Conservation (phyloP, 2,113 vertebrate species). For the Ophiodon elongatus region DNA sequence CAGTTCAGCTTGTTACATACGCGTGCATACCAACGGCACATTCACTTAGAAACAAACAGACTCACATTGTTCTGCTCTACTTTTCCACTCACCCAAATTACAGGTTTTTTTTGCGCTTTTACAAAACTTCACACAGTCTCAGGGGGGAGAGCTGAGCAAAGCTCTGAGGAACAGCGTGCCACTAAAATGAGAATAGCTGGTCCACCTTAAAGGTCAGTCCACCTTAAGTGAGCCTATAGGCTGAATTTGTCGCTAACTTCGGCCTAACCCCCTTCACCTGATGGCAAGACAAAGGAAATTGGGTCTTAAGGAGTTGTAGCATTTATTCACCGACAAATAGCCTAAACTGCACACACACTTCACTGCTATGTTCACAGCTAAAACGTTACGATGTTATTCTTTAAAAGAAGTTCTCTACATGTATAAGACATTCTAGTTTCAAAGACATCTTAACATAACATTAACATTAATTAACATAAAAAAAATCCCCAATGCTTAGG, state of each 20-base stretch:
- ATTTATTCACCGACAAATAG: too few species aligned
- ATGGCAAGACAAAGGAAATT: too few species aligned
- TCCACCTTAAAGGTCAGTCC: not conserved
- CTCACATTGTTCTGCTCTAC: slow-evolving; percentile 1
- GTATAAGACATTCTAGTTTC: too few species aligned
- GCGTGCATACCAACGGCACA: not conserved
- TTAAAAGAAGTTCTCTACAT: too few species aligned
- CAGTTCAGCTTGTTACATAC: slow-evolving; percentile 29
- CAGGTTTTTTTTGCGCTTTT: not conserved
- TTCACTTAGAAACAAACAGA: slow-evolving; percentile 4
- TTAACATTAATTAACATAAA: too few species aligned
- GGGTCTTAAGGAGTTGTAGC: too few species aligned
- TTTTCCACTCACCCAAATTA: not conserved
- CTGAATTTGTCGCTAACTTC: not conserved
- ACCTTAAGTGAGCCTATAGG: not conserved
- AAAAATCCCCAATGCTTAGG: too few species aligned
- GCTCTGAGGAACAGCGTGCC: not conserved
- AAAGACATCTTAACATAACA: too few species aligned
- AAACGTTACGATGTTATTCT: too few species aligned
- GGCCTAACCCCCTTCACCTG: too few species aligned
- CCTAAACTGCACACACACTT: too few species aligned
- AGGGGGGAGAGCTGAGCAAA: not conserved
- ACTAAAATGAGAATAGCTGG: not conserved
- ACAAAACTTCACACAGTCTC: not conserved
- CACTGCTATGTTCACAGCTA: too few species aligned